Conservation (phyloP, 1,140 invertebrate genomes). For the Dinoponera quadriceps region DNA sequence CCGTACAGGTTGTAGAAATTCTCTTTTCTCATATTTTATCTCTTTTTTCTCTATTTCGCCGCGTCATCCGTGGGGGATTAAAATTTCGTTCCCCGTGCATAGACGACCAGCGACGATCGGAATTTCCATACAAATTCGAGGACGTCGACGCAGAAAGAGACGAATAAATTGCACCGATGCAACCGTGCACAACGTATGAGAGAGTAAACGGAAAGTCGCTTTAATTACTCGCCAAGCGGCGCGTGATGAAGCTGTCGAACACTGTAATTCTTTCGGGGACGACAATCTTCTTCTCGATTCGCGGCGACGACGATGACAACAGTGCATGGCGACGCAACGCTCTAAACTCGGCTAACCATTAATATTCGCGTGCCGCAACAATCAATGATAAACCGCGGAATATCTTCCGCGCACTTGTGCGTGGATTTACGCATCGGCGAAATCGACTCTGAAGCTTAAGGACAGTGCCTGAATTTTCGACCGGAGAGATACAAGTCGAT, state of each 20-base stretch:
- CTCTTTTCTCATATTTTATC: no score
- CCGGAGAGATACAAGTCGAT: no score
- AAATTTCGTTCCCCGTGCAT: conserved; percentile 34
- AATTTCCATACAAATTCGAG: conserved; percentile 50
- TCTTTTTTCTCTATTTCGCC: conserved; percentile 8
- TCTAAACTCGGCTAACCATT: background rate
- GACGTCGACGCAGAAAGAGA: background rate
- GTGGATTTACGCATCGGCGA: background rate
- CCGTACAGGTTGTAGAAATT: background rate
- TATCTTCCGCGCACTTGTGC: background rate
- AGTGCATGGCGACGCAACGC: background rate
- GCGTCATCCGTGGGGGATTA: conserved; percentile 43
- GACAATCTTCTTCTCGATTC: background rate
- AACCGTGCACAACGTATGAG: background rate
- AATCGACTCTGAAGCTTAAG: no score
- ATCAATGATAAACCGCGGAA: conserved; percentile 39
- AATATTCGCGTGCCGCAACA: conserved; percentile 15
- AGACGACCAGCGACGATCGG: conserved; percentile 11
- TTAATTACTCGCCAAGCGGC: background rate
- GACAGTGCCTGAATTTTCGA: no score
- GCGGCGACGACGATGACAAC: background rate
- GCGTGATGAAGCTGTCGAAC: background rate
- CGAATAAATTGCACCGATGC: conserved; percentile 13
- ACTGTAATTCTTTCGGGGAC: background rate
- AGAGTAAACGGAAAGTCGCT: background rate